A percentile compares a stretch with the other conserved stretches of the same genome.
These are phyloP conservation scores for Panthera tigris DNA, from an alignment of 2,113 vertebrate genomes.

Conservation along the genomic window DNA sequence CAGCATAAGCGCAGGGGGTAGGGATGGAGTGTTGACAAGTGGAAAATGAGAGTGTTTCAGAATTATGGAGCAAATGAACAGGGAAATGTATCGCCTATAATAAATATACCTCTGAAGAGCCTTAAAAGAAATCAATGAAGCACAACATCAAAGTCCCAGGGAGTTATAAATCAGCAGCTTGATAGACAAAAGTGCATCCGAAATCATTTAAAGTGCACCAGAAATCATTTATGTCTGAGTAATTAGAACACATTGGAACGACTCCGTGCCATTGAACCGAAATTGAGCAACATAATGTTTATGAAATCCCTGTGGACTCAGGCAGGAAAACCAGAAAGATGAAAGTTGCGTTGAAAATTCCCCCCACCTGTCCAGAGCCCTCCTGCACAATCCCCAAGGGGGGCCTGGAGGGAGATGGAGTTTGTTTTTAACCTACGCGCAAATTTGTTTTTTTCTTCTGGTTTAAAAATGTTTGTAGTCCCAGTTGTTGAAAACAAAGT, in stretches of 20 bases:
- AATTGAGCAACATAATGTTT: conserved; percentile 66
- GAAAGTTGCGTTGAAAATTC: background rate
- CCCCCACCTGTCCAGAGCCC: background rate
- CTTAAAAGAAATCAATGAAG: conserved; percentile 76
- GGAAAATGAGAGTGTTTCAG: conserved; percentile 28
- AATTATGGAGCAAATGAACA: conserved; percentile 58
- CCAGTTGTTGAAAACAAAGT: background rate
- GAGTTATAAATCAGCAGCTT: conserved; percentile 59
- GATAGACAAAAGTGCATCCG: conserved; percentile 69
- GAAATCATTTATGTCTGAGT: conserved; percentile 65
- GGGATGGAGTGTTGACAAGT: conserved; percentile 2
- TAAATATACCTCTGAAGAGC: conserved; percentile 69
- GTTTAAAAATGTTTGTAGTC: background rate
- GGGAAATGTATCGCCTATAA: conserved; percentile 46
- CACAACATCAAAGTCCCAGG: conserved; percentile 59
- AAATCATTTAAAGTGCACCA: conserved; percentile 64
- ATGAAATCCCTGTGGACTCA: conserved; percentile 24
- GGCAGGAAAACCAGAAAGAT: background rate
- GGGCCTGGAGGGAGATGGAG: background rate
- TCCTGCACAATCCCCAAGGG: background rate
- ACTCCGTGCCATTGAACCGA: conserved; percentile 52
- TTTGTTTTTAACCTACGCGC: background rate
- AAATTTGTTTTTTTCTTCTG: background rate
- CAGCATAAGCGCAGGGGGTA: background rate
- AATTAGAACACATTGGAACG: conserved; percentile 70